These are phyloP conservation scores for Himalopsyche phryganea DNA, from an alignment of 1,140 invertebrate genomes.

Conservation along the genomic window DNA sequence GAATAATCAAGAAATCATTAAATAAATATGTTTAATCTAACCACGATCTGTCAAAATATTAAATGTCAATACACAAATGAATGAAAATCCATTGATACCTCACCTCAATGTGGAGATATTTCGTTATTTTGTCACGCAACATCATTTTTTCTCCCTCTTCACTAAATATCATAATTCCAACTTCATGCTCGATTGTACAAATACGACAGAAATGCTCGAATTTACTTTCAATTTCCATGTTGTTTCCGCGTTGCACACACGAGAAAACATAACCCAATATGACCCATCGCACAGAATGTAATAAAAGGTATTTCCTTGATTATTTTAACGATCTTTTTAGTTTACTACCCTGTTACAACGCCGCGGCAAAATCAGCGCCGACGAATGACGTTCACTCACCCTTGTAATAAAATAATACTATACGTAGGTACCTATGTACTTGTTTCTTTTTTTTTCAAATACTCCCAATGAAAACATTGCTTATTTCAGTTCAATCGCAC, in stretches of 20 bases:
- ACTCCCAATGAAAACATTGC: background rate
- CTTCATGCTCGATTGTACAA: constrained; percentile 47
- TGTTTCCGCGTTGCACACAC: constrained; percentile 3
- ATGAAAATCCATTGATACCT: constrained; percentile 16
- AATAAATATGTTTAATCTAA: too few relatives aligned
- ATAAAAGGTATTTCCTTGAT: constrained; percentile 16
- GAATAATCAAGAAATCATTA: too few relatives aligned
- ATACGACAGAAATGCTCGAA: constrained; percentile 47
- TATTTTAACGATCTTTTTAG: constrained; percentile 29
- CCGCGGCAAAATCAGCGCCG: constrained; percentile 19
- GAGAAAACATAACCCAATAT: constrained; percentile 6
- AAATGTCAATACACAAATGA: too few relatives aligned
- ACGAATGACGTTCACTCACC: constrained; percentile 10
- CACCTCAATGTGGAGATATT: constrained; percentile 50
- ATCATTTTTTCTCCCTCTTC: constrained; percentile 47
- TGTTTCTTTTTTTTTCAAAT: background rate
- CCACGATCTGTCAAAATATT: too few relatives aligned
- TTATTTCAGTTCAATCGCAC: constrained; percentile 13
- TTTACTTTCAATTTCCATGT: constrained; percentile 30
- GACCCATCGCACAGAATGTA: constrained; percentile 20
- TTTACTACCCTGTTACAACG: constrained; percentile 20
- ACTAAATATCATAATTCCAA: constrained; percentile 50
- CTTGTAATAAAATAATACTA: too few relatives aligned
- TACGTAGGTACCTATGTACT: background rate
- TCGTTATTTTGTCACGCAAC: constrained; percentile 46